Evolutionary conservation across 1,140 invertebrate genomes (phyloP).

Genomic region (Sycophaga agraensis): DNA sequence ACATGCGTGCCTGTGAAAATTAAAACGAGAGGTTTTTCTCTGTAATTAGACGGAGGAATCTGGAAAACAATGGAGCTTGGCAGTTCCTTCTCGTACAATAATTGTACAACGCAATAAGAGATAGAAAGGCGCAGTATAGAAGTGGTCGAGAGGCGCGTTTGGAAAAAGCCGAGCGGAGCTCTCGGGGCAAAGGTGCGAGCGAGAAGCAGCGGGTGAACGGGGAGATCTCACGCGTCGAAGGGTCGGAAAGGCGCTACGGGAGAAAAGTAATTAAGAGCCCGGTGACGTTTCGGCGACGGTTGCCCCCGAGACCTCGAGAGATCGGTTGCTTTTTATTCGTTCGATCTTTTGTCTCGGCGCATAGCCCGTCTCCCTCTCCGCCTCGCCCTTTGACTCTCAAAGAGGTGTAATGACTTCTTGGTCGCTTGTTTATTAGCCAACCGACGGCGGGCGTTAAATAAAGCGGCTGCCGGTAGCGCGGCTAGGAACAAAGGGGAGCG

Average conservation of each 20-base stretch:
- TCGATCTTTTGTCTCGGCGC: neutral
- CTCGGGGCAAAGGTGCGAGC: neutral
- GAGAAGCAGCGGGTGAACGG: neutral
- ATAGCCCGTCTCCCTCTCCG: neutral
- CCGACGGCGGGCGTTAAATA: too few species aligned
- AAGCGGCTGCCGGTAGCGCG: too few species aligned
- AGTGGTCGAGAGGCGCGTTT: neutral
- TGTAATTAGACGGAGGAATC: neutral
- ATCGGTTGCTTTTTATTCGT: slow-evolving; percentile 1
- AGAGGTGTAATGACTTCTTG: neutral
- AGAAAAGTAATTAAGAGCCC: slow-evolving; percentile 13
- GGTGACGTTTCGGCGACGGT: slow-evolving; percentile 10
- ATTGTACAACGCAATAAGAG: neutral
- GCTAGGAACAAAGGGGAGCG: too few species aligned
- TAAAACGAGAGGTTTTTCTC: neutral
- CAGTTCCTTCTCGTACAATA: neutral
- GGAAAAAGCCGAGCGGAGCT: neutral
- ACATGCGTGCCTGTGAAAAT: too few species aligned
- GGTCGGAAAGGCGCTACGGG: neutral
- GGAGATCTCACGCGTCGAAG: neutral
- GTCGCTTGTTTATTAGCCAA: too few species aligned
- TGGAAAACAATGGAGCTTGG: neutral
- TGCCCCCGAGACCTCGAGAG: neutral
- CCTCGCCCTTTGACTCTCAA: neutral
- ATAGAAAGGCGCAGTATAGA: neutral